Conservation (phyloP, 2,797 vertebrate genomes). For the Dendrocincla fuliginosa region DNA sequence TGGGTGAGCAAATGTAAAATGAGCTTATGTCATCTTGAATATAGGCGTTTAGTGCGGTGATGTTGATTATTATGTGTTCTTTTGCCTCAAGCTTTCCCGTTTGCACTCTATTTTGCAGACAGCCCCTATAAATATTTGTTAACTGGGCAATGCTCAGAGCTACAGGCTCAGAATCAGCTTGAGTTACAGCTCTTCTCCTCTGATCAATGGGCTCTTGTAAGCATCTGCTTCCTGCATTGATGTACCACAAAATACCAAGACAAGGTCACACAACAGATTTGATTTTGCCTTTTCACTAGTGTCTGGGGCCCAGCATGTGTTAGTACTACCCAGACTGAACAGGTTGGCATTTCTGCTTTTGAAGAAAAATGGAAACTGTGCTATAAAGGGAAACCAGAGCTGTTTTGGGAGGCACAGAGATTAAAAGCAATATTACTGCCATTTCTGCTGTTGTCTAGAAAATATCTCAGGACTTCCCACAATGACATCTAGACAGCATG, state of each 20-base stretch:
- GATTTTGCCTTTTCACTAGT: background rate
- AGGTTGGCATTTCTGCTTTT: fast-evolving
- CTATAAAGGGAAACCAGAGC: background rate
- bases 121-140: background rate
- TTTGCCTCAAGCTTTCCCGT: background rate
- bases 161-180: background rate
- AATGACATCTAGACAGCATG: background rate
- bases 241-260: background rate
- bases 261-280: background rate
- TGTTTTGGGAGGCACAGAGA: background rate
- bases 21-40: background rate
- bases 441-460: background rate
- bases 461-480: background rate
- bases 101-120: background rate
- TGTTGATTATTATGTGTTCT: background rate
- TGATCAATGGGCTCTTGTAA: background rate
- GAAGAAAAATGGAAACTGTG: background rate
- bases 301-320: background rate
- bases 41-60: background rate
- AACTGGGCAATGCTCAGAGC: background rate
- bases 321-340: background rate
- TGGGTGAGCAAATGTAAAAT: background rate
- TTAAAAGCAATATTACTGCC: background rate
- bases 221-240: background rate
- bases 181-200: background rate